A percentile compares a stretch with the other conserved stretches of the same genome.
These are phyloP conservation scores for Echiichthys vipera DNA, from an alignment of 2,797 vertebrate species.

Conservation along the genomic window DNA sequence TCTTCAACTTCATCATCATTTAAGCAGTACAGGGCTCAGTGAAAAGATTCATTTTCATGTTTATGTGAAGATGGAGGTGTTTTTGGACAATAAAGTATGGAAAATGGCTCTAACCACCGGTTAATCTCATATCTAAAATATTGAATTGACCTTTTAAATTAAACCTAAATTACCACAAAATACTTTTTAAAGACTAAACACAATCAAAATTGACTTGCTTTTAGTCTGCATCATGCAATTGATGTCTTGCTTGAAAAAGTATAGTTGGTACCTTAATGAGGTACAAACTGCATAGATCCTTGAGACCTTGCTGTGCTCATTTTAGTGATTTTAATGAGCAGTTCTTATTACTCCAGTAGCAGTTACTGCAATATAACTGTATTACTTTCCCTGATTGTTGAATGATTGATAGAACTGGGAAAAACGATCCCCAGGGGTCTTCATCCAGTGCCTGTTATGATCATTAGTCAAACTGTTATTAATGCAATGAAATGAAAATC, in stretches of 20 bases:
- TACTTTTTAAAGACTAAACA: too few relatives aligned
- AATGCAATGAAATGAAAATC: too few relatives aligned
- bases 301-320: not conserved
- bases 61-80: too few relatives aligned
- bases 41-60: too few relatives aligned
- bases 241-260: too few relatives aligned
- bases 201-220: too few relatives aligned
- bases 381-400: slow-evolving; percentile 1
- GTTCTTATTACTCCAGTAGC: not conserved
- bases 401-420: not conserved
- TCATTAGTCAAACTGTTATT: not conserved
- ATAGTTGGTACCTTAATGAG: not conserved
- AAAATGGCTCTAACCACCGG: too few relatives aligned
- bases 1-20: not conserved
- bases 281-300: not conserved
- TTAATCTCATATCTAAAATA: too few relatives aligned
- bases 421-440: slow-evolving; percentile 1
- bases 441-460: not conserved
- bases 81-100: too few relatives aligned
- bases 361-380: not conserved
- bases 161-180: too few relatives aligned
- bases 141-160: too few relatives aligned
- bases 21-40: not conserved
- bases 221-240: too few relatives aligned
- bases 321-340: not conserved